Percentiles rank a stretch among this genome's conserved stretches.
Conservation (phyloP, 2,113 vertebrate genomes). For the Lepisosteus oculatus region DNA sequence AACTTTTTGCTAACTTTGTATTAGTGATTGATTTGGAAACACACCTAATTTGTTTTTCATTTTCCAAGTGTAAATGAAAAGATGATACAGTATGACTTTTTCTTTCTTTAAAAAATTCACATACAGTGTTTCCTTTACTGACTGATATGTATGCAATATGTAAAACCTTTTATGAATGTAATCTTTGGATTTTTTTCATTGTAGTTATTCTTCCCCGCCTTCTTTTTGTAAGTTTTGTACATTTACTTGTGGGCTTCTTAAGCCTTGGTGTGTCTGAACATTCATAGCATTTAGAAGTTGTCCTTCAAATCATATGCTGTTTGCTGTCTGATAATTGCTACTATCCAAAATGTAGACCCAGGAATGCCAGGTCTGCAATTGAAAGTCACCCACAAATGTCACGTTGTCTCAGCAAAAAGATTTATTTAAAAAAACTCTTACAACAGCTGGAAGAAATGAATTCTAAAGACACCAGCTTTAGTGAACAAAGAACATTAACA, state of each 20-base stretch:
- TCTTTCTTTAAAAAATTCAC: slow-evolving; percentile 36
- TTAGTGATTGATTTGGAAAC: slow-evolving; percentile 12
- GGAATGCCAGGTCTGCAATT: no score
- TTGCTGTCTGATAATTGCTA: no score
- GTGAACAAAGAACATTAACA: slow-evolving; percentile 69
- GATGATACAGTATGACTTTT: slow-evolving; percentile 11
- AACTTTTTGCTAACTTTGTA: slow-evolving; percentile 26
- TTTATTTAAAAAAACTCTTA: slow-evolving; percentile 46
- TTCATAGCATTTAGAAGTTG: no score
- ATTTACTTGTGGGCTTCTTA: not conserved
- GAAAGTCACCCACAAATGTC: slow-evolving; percentile 47
- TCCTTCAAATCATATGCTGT: no score
- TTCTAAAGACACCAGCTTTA: slow-evolving; percentile 67
- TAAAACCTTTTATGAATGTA: slow-evolving; percentile 69
- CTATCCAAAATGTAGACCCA: no score
- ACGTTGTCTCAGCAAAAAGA: slow-evolving; percentile 60
- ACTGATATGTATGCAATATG: slow-evolving; percentile 53
- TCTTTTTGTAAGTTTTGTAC: slow-evolving; percentile 16
- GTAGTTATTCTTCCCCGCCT: slow-evolving; percentile 3
- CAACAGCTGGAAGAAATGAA: slow-evolving; percentile 14
- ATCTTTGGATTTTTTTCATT: slow-evolving; percentile 22
- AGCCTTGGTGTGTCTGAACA: no score
- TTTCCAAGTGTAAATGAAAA: slow-evolving; percentile 11
- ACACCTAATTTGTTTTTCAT: not conserved
- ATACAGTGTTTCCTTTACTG: slow-evolving; percentile 46